A percentile compares a stretch with the other conserved stretches of the same genome.
phyloP scores from a whole-genome alignment of 1,140 invertebrate species.

The Harlomillsia oculata region DNA sequence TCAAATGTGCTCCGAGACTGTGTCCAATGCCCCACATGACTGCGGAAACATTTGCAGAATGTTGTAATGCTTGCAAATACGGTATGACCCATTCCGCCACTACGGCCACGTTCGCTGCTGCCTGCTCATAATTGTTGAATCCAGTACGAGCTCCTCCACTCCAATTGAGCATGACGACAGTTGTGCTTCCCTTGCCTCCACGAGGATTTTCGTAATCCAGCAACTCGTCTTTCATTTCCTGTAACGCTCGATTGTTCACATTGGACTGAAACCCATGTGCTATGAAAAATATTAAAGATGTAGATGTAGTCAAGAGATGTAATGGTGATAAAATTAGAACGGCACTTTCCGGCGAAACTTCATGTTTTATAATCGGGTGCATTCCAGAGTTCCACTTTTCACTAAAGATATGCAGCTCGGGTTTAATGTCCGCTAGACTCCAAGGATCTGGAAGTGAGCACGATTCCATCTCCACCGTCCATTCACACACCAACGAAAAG shows the following conservation, averaged over 20 bases:
- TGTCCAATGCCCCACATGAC: slow-evolving; percentile 10
- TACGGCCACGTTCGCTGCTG: slow-evolving; percentile 11
- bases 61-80: neutral
- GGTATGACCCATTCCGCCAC: slow-evolving; percentile 4
- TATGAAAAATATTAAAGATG: neutral
- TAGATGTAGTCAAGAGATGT: neutral
- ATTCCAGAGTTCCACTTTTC: neutral
- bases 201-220: neutral
- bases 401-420: neutral
- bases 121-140: slow-evolving; percentile 9
- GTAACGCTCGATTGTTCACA: neutral
- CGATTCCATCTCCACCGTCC: neutral
- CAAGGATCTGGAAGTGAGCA: neutral
- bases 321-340: neutral
- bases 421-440: neutral
- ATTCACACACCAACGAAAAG: too few relatives aligned
- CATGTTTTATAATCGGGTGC: neutral
- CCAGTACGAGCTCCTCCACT: slow-evolving; percentile 3
- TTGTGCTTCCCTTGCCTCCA: neutral
- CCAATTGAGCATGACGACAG: slow-evolving; percentile 7
- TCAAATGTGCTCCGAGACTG: slow-evolving; percentile 18
- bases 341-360: neutral
- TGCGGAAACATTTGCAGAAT: neutral
- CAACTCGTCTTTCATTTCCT: slow-evolving; percentile 16
- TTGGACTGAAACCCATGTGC: slow-evolving; percentile 2